Base-by-base conservation (phyloP, 2,888 invertebrate genomes). In the Eudasyphora cyanicolor region DNA sequence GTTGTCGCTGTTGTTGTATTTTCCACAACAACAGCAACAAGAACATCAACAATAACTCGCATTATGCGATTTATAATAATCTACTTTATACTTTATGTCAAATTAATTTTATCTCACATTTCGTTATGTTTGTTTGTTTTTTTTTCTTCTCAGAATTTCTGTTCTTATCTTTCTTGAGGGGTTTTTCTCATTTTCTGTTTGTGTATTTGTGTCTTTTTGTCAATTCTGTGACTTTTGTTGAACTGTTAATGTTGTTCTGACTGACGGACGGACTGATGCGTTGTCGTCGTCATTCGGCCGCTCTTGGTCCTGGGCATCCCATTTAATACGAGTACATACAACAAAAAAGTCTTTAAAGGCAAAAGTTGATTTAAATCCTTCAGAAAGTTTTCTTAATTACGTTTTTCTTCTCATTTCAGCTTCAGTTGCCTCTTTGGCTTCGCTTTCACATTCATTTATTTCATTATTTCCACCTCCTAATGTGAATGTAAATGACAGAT, bases 291-390 rank as follows among this genome's bases (percentile, higher is more conserved):
- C 38, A n/a, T 64, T 38, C 10, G 35, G 7, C 10, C 12, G 1
- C n/a, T n/a, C 45, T 38, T 38, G 62, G 10, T 49, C 51, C 21
- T 51, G 6, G n/a, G 35, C 35, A 35, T 10, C 35, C 6, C 35
- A 35, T 10, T 35, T 7, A 7, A 35, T 35, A 35, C 35, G 6
- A 35, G 6, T 35, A 35, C 21, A 2, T 5, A 5, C 51, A 51
- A 49, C n/a, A 35, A 8, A 24, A 38, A 19, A n/a, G 10, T 71
- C 21, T 71, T 54, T 57, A 38, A 42, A 51, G 74, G 24, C 24
- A 64, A 64, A 67, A 81, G 17, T 69, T 60, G 29, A 70, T 21
- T 75, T 62, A 75, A 77, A 70, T 75, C 60, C 69, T 60, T 69
- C 27, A 77, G 62, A 82, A 38, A 64, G 35, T 67, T 73, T 73